phyloP scores from a whole-genome alignment of 2,888 invertebrate genomes.

The Melieria crassipennis region DNA sequence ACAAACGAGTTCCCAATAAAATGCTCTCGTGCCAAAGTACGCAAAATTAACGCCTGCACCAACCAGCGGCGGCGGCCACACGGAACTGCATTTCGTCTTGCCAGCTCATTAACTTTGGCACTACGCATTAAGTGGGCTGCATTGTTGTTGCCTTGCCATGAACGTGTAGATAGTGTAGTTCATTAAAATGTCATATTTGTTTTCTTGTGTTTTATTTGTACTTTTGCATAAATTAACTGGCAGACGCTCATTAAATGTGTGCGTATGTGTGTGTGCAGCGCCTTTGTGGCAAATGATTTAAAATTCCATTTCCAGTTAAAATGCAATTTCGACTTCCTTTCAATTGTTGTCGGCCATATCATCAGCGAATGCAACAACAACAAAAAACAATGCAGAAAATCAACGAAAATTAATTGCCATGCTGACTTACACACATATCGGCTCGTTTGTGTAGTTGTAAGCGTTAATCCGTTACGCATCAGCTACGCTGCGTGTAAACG shows the following conservation, averaged over 20 bases:
- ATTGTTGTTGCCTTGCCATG: no score
- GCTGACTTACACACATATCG: no score
- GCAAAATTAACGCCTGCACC: background rate
- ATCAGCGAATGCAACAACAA: no score
- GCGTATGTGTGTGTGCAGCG: conserved; percentile 1
- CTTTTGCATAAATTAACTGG: background rate
- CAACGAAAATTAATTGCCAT: no score
- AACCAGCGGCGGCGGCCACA: no score
- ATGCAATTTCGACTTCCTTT: conserved; percentile 29
- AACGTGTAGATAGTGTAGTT: background rate
- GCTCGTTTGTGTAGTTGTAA: no score
- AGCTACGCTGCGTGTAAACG: no score
- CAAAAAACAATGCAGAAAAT: no score
- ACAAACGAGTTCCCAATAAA: background rate
- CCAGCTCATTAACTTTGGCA: conserved; percentile 22
- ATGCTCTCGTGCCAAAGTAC: background rate
- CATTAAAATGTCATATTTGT: conserved; percentile 22
- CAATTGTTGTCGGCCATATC: background rate
- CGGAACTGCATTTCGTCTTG: no score
- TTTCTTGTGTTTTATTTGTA: conserved; percentile 3
- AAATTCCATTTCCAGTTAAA: conserved; percentile 28
- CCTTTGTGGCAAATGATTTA: conserved; percentile 5
- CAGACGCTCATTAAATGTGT: background rate
- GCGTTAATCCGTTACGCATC: no score
- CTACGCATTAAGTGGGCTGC: background rate